Evolutionary conservation across 2,113 vertebrate genomes (phyloP).

Genomic region (Gymnogyps californianus): DNA sequence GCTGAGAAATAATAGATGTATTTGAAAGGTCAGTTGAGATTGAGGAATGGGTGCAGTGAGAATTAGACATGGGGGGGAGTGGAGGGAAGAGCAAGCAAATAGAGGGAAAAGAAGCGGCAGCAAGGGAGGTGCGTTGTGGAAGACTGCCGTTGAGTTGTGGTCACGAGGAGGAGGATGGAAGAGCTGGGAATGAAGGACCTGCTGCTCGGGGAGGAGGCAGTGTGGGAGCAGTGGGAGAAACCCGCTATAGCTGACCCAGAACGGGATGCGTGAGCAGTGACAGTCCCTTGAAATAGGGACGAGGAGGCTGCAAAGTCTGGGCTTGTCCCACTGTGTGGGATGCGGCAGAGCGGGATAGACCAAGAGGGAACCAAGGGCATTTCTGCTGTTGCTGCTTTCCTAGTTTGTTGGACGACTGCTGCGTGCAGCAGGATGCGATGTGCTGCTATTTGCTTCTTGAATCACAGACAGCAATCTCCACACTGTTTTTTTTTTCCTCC

Average conservation of each 20-base stretch:
- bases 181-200: neutral
- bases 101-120: neutral
- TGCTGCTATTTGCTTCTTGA: neutral
- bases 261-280: rapidly evolving
- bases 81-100: neutral
- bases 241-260: neutral
- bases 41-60: neutral
- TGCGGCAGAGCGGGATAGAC: neutral
- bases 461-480: neutral
- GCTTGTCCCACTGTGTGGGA: neutral
- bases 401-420: neutral
- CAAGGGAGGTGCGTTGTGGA: neutral
- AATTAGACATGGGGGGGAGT: neutral
- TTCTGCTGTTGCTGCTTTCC: neutral
- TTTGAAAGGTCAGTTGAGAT: neutral
- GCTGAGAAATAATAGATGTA: neutral
- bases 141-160: neutral
- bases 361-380: neutral
- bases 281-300: neutral
- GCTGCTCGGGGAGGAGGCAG: neutral
- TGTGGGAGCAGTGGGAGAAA: neutral
- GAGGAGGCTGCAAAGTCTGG: rapidly evolving
- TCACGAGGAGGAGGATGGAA: neutral
- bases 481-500: neutral
- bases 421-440: neutral